Evolutionary conservation across 2,888 invertebrate genomes (phyloP), one percentile per base, ranked within the genome.

Genomic region (Atrina japonica): DNA sequence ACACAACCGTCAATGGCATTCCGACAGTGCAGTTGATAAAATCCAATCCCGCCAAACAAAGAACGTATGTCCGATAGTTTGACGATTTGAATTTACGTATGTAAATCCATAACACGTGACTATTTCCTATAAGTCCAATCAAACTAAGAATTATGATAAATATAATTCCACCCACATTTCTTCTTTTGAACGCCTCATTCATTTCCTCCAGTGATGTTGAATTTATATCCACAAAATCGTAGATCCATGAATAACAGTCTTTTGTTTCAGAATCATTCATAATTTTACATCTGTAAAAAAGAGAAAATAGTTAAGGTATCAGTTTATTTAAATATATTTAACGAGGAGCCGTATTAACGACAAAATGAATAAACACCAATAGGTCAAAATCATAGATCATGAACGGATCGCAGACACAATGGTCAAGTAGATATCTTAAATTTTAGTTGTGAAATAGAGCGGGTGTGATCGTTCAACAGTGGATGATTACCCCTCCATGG

Each of bases 31-130:
- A 81, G 16, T 77, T 76, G 41, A 73, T 70, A 29, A 75, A 58
- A 47, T 81, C 80, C 21, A 81, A 56, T 2, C 73, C 58, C 1
- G 74, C 78, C 2, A 81, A 66, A 25, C 73, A 77, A 21, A 78
- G 43, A 16, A 81, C 73, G 65, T 77, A 81, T 11, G 77, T 70
- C 16, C 78, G 70, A 25, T 81, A 78, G 59, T 76, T 77, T 9
- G 78, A 76, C 9, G 59, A 56, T 25, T 75, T 77, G 68, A 71
- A 77, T 9, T 66, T 58, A 14, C 70, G 67, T 1, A 64, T 60
- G 50, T 75, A 81, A n/a, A 81, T 59, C 0, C 76, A 27, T 18
- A 81, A 61, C 9, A 81, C 80, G 35, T 78, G 80, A 0, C 74
- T 23, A 49, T 81, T 81, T 9, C 80, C 80, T 21, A 81, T 56